phyloP scores from a whole-genome alignment of 2,113 vertebrate genomes.

The Puntigrus tetrazona region DNA sequence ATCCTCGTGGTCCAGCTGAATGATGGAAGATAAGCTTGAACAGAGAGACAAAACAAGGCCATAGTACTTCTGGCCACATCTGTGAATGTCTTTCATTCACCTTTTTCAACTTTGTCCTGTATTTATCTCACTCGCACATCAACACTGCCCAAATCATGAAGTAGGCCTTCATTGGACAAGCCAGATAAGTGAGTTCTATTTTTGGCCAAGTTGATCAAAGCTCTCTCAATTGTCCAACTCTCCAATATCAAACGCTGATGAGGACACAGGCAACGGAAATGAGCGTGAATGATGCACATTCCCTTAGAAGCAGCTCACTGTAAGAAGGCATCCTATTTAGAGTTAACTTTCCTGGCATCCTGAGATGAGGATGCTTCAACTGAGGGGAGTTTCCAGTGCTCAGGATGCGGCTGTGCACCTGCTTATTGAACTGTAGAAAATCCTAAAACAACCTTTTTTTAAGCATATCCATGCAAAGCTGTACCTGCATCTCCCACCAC shows the following conservation, averaged over 20 bases:
- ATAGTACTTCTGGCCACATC: constrained; percentile 70
- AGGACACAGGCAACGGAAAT: constrained; percentile 65
- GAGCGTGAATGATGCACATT: constrained; percentile 53
- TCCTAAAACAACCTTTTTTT: not conserved
- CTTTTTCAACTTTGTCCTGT: constrained; percentile 62
- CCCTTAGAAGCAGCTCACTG: constrained; percentile 57
- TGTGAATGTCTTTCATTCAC: constrained; percentile 72
- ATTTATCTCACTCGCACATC: constrained; percentile 71
- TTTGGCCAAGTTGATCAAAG: constrained; percentile 76
- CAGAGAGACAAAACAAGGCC: constrained; percentile 37
- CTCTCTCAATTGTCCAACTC: constrained; percentile 68
- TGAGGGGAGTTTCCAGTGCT: not conserved
- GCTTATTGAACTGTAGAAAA: constrained; percentile 1
- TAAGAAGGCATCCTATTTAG: not conserved
- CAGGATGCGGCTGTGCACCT: not conserved
- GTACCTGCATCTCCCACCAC: not conserved
- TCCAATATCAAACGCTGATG: constrained; percentile 76
- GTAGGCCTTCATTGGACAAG: constrained; percentile 76
- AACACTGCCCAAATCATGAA: constrained; percentile 70
- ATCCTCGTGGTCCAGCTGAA: constrained; percentile 32
- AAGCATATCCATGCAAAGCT: no score
- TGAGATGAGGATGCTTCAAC: constrained; percentile 41
- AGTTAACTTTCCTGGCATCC: not conserved
- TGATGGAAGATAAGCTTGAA: constrained; percentile 2
- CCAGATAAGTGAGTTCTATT: constrained; percentile 77